Base-by-base conservation (phyloP, 2,888 invertebrate species). In the Eupithecia inturbata region DNA sequence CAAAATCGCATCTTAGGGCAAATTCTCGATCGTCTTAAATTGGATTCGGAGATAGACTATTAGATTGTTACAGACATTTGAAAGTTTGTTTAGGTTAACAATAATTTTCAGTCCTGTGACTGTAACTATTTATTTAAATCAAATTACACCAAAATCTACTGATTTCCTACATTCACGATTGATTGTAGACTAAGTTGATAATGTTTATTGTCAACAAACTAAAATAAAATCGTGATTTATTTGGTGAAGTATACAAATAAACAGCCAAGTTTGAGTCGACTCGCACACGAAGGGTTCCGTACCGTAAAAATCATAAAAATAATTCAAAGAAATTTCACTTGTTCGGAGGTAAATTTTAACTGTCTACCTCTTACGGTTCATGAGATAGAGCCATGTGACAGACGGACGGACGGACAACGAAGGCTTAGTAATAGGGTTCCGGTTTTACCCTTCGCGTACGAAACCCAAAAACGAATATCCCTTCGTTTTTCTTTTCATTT, bases 11-110 rank as follows among this genome's bases (percentile, higher is more conserved):
- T 64, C 45, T 60, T 68, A 72, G 28, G 64, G 72, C 39, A 57
- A 69, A 60, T 60, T 33, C 66, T 68, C n/a, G 64, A 36, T 33
- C 63, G 63, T 33, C 63, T 63, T 22, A 60, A 81, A 81, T 75
- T 70, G 45, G 72, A 69, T 70, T 28, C 45, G 62, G 31, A 66
- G 66, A 36, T 62, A 45, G 19, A 26, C 22, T 14, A 26, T 22
- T 57, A 26, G 14, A 26, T 26, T 12, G 57, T 57, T 57, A 26
- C 26, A 57, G 26, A 57, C 14, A 14, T 57, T 57, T 57, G 26
- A 57, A 14, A 4, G 19, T 19, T 45, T 9, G 1, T 45, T 7
- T 12, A 49, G 2, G 6, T n/a, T 6, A 49, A n/a, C 19, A 45
- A 9, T 49, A 2, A 49, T 49, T n/a, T n/a, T n/a, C 49, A n/a